Conservation (phyloP, 2,113 vertebrate genomes). For the Propithecus coquereli region DNA sequence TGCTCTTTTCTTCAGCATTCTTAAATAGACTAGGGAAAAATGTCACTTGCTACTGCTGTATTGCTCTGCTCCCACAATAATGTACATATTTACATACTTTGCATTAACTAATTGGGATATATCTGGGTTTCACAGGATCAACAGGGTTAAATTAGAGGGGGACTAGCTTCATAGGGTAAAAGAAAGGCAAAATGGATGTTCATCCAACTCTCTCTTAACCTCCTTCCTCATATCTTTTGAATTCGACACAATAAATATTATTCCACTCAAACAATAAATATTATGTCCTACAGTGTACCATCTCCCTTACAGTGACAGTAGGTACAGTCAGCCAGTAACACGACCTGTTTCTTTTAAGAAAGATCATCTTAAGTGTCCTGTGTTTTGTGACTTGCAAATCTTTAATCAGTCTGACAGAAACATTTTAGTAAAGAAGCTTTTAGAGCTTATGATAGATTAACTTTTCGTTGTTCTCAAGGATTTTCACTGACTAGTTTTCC, state of each 20-base stretch:
- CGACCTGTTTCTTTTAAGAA: background rate
- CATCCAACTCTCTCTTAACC: background rate
- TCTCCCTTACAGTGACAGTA: background rate
- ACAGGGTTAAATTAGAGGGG: background rate
- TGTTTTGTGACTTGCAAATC: background rate
- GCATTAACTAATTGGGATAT: background rate
- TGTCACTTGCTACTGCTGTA: background rate
- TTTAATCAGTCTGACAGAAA: background rate
- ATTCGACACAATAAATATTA: background rate
- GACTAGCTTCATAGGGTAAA: background rate
- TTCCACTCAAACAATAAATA: background rate
- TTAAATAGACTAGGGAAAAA: constrained; percentile 1
- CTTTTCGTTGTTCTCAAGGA: background rate
- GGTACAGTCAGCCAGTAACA: accelerated
- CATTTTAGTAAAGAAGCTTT: background rate
- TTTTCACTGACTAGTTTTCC: background rate
- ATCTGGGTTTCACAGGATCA: background rate
- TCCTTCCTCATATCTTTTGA: background rate
- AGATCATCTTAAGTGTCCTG: background rate
- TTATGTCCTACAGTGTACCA: background rate
- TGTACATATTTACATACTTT: background rate
- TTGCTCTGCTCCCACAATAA: background rate
- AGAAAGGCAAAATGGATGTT: background rate
- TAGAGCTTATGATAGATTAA: constrained; percentile 10
- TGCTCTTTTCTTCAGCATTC: background rate